phyloP scores from a whole-genome alignment of 2,797 vertebrate species.

The Podargus strigoides region DNA sequence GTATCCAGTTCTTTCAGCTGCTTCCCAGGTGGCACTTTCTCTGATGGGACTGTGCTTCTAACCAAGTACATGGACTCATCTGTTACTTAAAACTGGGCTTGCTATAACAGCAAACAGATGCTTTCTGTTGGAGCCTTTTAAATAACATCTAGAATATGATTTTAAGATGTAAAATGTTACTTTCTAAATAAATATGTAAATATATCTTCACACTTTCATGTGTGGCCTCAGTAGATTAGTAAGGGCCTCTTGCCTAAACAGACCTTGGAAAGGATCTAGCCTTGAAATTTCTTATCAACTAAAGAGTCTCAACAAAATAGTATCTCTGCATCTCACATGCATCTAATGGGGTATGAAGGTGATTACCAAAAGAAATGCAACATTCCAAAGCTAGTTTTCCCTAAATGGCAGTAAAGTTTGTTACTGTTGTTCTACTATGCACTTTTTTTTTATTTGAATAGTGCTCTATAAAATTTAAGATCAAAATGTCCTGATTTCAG shows the following conservation, averaged over 20 bases:
- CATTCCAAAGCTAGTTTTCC: neutral
- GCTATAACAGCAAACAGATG: neutral
- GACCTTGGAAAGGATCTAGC: neutral
- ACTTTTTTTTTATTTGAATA: neutral
- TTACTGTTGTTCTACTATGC: neutral
- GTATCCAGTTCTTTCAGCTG: neutral
- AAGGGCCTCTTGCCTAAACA: neutral
- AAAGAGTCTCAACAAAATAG: neutral
- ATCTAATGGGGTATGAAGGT: neutral
- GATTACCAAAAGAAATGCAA: neutral
- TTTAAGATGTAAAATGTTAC: neutral
- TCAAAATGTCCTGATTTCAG: neutral
- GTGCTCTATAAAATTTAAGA: neutral
- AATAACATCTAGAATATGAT: neutral
- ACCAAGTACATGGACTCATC: too few species aligned
- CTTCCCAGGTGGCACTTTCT: neutral
- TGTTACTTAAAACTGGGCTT: neutral
- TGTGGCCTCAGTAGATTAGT: neutral
- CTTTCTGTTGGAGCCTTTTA: neutral
- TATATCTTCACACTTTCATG: rapidly evolving
- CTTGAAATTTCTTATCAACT: neutral
- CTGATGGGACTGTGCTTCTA: neutral
- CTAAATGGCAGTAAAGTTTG: neutral
- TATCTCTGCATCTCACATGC: neutral
- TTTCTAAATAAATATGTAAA: neutral